phyloP scores from a whole-genome alignment of 2,113 vertebrate genomes.

The Notiomystis cincta region DNA sequence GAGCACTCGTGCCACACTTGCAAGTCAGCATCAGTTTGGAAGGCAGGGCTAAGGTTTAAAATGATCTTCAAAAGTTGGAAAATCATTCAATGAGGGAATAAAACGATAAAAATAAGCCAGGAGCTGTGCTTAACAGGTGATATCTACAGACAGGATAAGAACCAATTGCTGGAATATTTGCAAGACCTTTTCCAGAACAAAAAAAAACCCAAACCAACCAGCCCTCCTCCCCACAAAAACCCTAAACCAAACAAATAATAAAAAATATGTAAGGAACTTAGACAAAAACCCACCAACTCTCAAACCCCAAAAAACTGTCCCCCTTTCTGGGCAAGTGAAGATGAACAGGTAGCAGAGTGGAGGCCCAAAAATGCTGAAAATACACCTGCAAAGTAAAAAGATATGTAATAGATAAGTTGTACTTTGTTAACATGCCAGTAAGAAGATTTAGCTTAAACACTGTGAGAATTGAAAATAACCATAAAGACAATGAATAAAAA shows the following conservation, averaged over 20 bases:
- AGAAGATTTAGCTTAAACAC: not conserved
- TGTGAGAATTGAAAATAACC: not conserved
- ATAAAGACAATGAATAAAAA: not conserved
- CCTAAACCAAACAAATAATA: too few relatives aligned
- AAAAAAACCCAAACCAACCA: too few relatives aligned
- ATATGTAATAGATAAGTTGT: fast-evolving
- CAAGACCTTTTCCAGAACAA: not conserved
- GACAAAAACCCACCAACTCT: not conserved
- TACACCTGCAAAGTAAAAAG: not conserved
- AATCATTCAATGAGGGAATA: not conserved
- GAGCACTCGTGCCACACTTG: fast-evolving
- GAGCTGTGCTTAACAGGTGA: not conserved
- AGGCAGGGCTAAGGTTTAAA: not conserved
- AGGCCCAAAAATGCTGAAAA: not conserved
- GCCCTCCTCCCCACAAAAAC: too few relatives aligned
- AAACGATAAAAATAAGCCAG: not conserved
- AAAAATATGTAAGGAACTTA: not conserved
- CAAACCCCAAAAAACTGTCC: fast-evolving
- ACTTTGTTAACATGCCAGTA: not conserved
- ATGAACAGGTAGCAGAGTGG: fast-evolving
- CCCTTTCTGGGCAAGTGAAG: not conserved
- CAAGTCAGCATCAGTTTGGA: not conserved
- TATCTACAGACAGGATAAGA: not conserved
- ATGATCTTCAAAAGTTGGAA: not conserved
- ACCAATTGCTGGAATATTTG: not conserved